Evolutionary conservation across 2,888 invertebrate genomes (phyloP).

Genomic region (Polyommatus icarus): DNA sequence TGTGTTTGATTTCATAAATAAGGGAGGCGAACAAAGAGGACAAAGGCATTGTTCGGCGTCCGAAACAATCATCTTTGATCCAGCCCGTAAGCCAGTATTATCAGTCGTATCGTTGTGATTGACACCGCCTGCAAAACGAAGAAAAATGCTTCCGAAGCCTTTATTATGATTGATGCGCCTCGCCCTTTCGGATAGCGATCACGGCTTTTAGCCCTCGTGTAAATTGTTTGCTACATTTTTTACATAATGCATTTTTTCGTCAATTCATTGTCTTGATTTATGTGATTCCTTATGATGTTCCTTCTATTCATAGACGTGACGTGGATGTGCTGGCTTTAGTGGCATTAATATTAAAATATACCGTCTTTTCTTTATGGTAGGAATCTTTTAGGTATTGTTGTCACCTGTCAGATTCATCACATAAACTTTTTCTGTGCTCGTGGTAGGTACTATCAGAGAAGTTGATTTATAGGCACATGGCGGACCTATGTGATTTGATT

Average conservation of each 20-base stretch:
- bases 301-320: conserved; percentile 8
- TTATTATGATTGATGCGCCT: conserved; percentile 73
- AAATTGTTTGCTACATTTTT: conserved; percentile 34
- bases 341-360: background rate
- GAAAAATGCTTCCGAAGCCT: conserved; percentile 66
- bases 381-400: background rate
- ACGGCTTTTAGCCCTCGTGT: conserved; percentile 40
- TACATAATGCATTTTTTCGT: conserved; percentile 32
- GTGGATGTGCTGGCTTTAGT: background rate
- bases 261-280: conserved; percentile 32
- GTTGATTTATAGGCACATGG: too few species aligned
- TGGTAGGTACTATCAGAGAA: too few species aligned
- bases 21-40: conserved; percentile 56
- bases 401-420: background rate
- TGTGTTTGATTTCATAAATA: conserved; percentile 51
- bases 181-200: conserved; percentile 40
- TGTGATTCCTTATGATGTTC: conserved; percentile 30
- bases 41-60: conserved; percentile 53
- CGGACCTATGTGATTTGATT: too few species aligned
- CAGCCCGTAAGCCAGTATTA: conserved; percentile 31
- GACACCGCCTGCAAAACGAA: conserved; percentile 61
- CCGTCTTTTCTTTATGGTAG: background rate
- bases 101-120: conserved; percentile 60
- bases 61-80: conserved; percentile 40
- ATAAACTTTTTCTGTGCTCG: background rate